These are phyloP conservation scores for Xyrichtys novacula DNA, from an alignment of 2,797 vertebrate species.

Conservation along the genomic window DNA sequence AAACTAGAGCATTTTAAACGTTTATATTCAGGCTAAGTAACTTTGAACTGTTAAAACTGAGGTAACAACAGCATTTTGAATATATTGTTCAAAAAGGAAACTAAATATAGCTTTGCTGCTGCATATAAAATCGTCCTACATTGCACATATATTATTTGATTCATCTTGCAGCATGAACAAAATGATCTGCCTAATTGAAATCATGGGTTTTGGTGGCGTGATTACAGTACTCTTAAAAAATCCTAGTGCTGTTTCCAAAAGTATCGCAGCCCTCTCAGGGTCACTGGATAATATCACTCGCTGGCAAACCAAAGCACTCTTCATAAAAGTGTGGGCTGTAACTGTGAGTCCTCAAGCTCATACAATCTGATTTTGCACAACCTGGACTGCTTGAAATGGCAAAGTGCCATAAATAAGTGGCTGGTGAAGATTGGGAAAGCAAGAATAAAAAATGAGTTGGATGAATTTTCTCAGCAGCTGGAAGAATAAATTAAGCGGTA, in stretches of 20 bases:
- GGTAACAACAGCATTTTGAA: no score
- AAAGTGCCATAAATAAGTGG: slow-evolving; percentile 40
- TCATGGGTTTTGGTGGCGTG: background rate
- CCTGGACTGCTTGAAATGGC: slow-evolving; percentile 39
- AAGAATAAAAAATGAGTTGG: background rate
- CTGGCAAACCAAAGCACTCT: slow-evolving; percentile 21
- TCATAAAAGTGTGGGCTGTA: slow-evolving; percentile 40
- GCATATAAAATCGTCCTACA: no score
- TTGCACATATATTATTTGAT: background rate
- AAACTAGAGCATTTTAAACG: no score
- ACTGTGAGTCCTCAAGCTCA: slow-evolving; percentile 31
- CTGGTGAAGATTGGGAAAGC: slow-evolving; percentile 37
- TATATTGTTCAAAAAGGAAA: no score
- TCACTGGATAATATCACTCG: slow-evolving; percentile 40
- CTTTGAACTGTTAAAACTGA: no score
- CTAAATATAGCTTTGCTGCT: no score
- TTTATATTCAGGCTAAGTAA: no score
- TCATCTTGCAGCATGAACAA: slow-evolving; percentile 2
- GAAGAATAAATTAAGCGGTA: background rate
- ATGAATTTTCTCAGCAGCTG: slow-evolving; percentile 21
- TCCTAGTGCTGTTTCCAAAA: background rate
- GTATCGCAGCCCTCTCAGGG: background rate
- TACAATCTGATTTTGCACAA: slow-evolving; percentile 42
- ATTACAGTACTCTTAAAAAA: slow-evolving; percentile 12
- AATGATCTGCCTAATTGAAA: background rate